Percentiles rank a stretch among this genome's conserved stretches.
Conservation (phyloP, 2,888 invertebrate species). For the Amblyteles armatorius region DNA sequence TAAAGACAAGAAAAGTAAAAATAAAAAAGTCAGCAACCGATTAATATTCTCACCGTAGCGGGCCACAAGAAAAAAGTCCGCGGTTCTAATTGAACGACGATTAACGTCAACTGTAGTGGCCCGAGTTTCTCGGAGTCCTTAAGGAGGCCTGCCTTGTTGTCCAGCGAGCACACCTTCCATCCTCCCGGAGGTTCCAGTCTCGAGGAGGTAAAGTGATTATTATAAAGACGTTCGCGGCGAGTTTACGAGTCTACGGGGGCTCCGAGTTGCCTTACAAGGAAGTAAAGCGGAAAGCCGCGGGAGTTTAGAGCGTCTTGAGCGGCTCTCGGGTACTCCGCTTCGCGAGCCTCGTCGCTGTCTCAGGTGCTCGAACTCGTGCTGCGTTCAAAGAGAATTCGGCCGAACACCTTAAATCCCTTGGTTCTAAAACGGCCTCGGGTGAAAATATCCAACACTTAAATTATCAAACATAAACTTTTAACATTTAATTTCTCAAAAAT, state of each 20-base stretch:
- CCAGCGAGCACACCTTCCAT: slow-evolving; percentile 46
- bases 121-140: slow-evolving; percentile 9
- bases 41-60: slow-evolving; percentile 33
- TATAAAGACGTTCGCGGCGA: slow-evolving; percentile 75
- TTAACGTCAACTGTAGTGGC: slow-evolving; percentile 45
- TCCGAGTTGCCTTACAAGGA: slow-evolving; percentile 45
- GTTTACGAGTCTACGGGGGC: slow-evolving; percentile 72
- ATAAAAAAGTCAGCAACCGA: background rate
- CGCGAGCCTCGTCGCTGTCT: slow-evolving; percentile 24
- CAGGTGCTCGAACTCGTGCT: slow-evolving; percentile 40
- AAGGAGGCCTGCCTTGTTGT: slow-evolving; percentile 25
- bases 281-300: slow-evolving; percentile 11
- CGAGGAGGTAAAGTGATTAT: slow-evolving; percentile 71
- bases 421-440: background rate
- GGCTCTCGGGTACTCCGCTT: background rate
- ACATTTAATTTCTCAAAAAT: no score
- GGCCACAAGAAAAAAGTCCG: slow-evolving; percentile 40
- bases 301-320: slow-evolving; percentile 17
- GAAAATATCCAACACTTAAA: background rate
- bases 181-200: slow-evolving; percentile 30
- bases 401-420: background rate
- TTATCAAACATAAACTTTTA: background rate
- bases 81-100: slow-evolving; percentile 68
- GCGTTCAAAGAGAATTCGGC: background rate
- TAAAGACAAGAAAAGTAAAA: background rate